These are phyloP conservation scores for Spilosoma lubricipeda DNA, from an alignment of 2,888 invertebrate genomes.

Conservation along the genomic window DNA sequence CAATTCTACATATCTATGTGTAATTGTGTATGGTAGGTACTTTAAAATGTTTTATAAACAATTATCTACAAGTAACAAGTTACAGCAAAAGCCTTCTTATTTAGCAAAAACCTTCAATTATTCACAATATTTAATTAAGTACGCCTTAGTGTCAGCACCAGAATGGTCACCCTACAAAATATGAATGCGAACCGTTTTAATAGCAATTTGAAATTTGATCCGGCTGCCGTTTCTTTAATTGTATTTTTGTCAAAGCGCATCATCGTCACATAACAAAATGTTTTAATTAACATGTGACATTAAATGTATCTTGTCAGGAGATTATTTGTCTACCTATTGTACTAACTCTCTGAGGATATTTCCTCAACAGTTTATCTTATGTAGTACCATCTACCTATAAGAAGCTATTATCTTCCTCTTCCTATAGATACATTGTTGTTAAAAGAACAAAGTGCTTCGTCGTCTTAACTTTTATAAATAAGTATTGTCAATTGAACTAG, in stretches of 20 bases:
- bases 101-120: too few species aligned
- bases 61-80: too few species aligned
- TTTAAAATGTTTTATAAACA: too few species aligned
- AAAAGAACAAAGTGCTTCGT: background rate
- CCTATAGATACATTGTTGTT: background rate
- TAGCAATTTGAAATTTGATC: slow-evolving; percentile 74
- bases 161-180: slow-evolving; percentile 54
- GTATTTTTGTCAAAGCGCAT: slow-evolving; percentile 45
- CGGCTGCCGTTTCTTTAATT: slow-evolving; percentile 58
- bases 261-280: slow-evolving; percentile 19
- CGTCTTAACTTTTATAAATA: background rate
- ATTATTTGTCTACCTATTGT: background rate
- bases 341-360: background rate
- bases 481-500: background rate
- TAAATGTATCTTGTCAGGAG: background rate
- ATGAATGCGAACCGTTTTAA: slow-evolving; percentile 72
- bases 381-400: background rate
- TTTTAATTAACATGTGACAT: background rate
- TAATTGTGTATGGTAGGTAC: too few species aligned
- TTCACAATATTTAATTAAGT: background rate
- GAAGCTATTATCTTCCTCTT: background rate
- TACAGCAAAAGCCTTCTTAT: too few species aligned
- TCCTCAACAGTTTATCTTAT: background rate
- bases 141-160: background rate
- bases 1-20: too few species aligned